phyloP scores from a whole-genome alignment of 2,113 vertebrate species.

The Zosterops pallidus region DNA sequence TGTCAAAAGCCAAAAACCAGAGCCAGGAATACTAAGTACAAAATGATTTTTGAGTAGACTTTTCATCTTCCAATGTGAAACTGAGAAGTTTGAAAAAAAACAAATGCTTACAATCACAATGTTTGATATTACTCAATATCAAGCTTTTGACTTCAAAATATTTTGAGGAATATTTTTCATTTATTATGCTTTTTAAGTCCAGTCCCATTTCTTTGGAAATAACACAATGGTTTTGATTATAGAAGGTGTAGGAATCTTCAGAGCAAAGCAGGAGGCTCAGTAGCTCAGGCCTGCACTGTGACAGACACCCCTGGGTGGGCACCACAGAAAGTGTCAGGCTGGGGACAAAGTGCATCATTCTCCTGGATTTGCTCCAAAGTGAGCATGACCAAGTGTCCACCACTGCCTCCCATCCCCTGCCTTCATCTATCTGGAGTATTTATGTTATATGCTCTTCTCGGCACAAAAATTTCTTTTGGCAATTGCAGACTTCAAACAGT shows the following conservation, averaged over 20 bases:
- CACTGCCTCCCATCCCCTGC: background rate
- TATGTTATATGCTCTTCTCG: background rate
- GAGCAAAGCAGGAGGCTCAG: background rate
- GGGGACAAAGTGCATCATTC: background rate
- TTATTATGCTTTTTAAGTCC: background rate
- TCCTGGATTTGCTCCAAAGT: background rate
- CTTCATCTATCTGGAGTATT: background rate
- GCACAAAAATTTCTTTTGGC: background rate
- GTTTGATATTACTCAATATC: background rate
- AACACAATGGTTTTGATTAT: background rate
- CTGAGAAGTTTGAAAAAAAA: background rate
- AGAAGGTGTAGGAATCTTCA: background rate
- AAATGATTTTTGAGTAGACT: background rate
- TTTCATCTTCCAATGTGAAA: background rate
- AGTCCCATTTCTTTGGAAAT: background rate
- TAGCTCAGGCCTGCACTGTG: background rate
- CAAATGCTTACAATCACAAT: background rate
- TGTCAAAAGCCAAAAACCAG: conserved; percentile 1
- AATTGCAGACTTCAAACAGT: background rate
- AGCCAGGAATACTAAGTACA: background rate
- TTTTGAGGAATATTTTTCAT: background rate
- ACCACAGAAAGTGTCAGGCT: background rate
- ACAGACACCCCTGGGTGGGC: background rate
- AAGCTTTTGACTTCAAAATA: background rate
- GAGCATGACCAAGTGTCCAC: background rate